These are phyloP conservation scores for Hirtodrosophila trivittata DNA, from an alignment of 2,888 invertebrate genomes.

Conservation along the genomic window DNA sequence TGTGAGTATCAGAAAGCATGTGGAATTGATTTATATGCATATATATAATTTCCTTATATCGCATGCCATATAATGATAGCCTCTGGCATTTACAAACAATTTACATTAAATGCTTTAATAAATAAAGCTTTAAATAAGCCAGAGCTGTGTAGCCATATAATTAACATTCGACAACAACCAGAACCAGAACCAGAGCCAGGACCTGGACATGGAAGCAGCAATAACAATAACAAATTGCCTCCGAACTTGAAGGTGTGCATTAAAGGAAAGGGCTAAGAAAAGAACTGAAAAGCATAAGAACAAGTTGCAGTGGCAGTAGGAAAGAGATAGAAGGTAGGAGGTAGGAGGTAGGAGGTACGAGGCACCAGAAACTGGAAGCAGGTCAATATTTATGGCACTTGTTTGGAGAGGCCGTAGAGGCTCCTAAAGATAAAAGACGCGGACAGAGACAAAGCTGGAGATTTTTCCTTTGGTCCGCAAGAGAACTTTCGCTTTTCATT, in stretches of 20 bases:
- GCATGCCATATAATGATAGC: slow-evolving; percentile 68
- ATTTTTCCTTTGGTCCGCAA: slow-evolving; percentile 23
- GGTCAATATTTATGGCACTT: slow-evolving; percentile 69
- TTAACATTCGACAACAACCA: slow-evolving; percentile 44
- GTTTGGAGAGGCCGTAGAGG: slow-evolving; percentile 30
- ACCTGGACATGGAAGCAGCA: slow-evolving; percentile 13
- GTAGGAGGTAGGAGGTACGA: not conserved
- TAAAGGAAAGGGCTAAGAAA: slow-evolving; percentile 51
- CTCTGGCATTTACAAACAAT: slow-evolving; percentile 73
- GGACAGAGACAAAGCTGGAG: slow-evolving; percentile 5
- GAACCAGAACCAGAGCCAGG: slow-evolving; percentile 2
- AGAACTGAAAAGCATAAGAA: slow-evolving; percentile 22
- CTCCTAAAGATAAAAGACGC: slow-evolving; percentile 10
- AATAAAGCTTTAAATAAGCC: slow-evolving; percentile 75
- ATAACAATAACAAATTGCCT: slow-evolving; percentile 71
- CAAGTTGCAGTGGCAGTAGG: slow-evolving; percentile 28
- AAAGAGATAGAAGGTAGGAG: slow-evolving; percentile 1
- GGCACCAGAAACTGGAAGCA: slow-evolving; percentile 19
- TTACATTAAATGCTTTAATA: slow-evolving; percentile 79
- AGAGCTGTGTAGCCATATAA: slow-evolving; percentile 59
- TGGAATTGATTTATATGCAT: slow-evolving; percentile 61
- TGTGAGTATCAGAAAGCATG: slow-evolving; percentile 20
- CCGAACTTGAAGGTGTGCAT: slow-evolving; percentile 57
- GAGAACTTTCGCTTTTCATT: slow-evolving; percentile 64
- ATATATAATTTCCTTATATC: slow-evolving; percentile 48